Evolutionary conservation across 2,113 vertebrate genomes (phyloP), one percentile per base, ranked within the genome.

Genomic region (Python bivittatus): DNA sequence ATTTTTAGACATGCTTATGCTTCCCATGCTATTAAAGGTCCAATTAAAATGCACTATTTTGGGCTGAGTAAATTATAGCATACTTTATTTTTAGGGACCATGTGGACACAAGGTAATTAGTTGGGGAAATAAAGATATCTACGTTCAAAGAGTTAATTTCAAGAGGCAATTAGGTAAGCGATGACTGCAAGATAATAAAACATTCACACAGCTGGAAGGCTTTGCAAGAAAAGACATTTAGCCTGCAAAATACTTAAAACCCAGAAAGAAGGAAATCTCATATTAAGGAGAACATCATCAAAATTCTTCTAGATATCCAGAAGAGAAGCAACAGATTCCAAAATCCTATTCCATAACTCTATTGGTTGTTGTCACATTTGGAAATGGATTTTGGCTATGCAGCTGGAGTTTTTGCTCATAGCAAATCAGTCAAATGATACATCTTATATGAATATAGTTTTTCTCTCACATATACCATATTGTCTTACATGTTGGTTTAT

Each of bases 121-220:
- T 92, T 92, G 85, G 79, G 23, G 57, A 89, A 92, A 92, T 92
- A 89, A 92, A 85, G 58, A 25, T 83, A 57, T 92, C 57, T 64
- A 92, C 85, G 79, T 89, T 92, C 79, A 92, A 92, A 92, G 88
- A 85, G 91, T 85, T 92, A 92, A 92, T 92, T 92, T 89, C 79
- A 92, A 85, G 20, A 64, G 86, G 56, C 91, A 92, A 85, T 89
- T 84, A 89, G 91, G 87, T 92, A 89, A 52, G n/a, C 88, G 84
- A 53, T 92, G 87, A 92, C 84, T 89, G 79, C 72, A 84, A 85
- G 25, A 89, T 52, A 89, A 64, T 38, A 92, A 88, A 88, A 60
- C 44, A 42, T 64, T 38, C 33, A 33, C 79, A 89, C 42, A 89
- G 48, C 48, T 61, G 88, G 72, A 83, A 89, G 79, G 11, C 88